Evolutionary conservation across 30 jellyfish, hydroid and myxozoan genomes (phyloP), one percentile per base, ranked within the genome.

Genomic region (Aurelia aurita): DNA sequence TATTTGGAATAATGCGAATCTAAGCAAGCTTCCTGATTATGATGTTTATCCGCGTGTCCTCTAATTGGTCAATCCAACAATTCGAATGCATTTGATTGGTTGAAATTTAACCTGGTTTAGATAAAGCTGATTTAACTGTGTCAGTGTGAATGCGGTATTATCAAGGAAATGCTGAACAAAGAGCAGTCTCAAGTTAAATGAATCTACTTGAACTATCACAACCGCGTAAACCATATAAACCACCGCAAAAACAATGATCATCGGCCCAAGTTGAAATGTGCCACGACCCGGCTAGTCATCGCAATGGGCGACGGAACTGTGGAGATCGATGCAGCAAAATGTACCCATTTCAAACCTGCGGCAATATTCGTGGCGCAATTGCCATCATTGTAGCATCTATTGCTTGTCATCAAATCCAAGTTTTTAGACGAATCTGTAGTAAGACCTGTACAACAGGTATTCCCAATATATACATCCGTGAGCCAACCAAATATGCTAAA

Each of bases 331-430:
- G 80, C 62, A 16, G 35, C 60, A 28, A 18, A 68, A 10, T 68
- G 25, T 73, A 73, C 57, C 85, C 85, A 9, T 21, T 73, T 13
- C 85, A 73, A 55, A 45, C 43, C 23, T 45, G 85, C 28, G 85
- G 85, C 70, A 73, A 45, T 73, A 31, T 73, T 28, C 47, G 85
- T 73, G 85, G 85, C 18, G 54, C 51, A 3, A 55, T 73, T 55
- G 54, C 51, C 23, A 51, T 39, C 57, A 25, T 45, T 27, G 57
- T 46, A 31, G 53, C 57, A 25, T n/a, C 72, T 9, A 51, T 73
- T 47, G 47, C 72, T 44, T 46, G 73, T 26, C 66, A 28, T 43
- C 5, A n/a, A 69, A 69, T 31, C 29, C 28, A 18, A 43, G 20
- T 69, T 39, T 69, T 69, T 20, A 39, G 67, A 18, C 82, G 20